phyloP scores from a whole-genome alignment of 1,140 invertebrate species.

The Pectinophora gossypiella region DNA sequence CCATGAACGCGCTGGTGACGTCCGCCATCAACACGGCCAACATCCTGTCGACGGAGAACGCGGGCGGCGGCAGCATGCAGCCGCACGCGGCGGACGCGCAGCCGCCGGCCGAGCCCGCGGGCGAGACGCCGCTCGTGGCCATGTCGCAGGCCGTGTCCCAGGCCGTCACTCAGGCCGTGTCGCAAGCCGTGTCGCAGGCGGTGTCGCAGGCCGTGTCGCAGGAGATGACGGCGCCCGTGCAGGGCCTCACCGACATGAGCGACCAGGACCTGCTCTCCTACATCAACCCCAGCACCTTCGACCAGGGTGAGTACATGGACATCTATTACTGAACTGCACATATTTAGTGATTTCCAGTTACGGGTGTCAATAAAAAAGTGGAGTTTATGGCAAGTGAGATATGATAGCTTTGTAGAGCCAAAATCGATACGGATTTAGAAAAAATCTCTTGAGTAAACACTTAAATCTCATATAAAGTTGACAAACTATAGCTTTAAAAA shows the following conservation, averaged over 20 bases:
- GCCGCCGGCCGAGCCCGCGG: slow-evolving; percentile 72
- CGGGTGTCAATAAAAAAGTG: no score
- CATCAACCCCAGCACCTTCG: slow-evolving; percentile 91
- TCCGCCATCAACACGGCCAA: slow-evolving; percentile 71
- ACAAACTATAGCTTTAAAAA: no score
- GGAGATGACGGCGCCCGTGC: slow-evolving; percentile 77
- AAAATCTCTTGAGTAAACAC: no score
- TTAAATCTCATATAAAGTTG: no score
- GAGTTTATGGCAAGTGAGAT: no score
- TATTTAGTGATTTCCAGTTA: no score
- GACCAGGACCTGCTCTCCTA: slow-evolving; percentile 90
- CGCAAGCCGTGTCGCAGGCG: slow-evolving; percentile 76
- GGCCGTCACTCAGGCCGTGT: slow-evolving; percentile 77
- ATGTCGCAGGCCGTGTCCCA: slow-evolving; percentile 73
- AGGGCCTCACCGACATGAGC: slow-evolving; percentile 87
- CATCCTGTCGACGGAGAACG: slow-evolving; percentile 61
- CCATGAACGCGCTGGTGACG: slow-evolving; percentile 71
- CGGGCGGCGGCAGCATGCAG: slow-evolving; percentile 41
- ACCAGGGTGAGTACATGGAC: slow-evolving; percentile 80
- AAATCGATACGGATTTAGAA: no score
- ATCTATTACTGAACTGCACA: slow-evolving; percentile 27
- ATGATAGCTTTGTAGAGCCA: no score
- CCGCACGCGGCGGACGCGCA: slow-evolving; percentile 65
- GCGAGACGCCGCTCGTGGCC: slow-evolving; percentile 69
- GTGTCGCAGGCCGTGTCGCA: slow-evolving; percentile 78